Base-by-base conservation (phyloP, 2,888 invertebrate genomes). In the Cheilosia pagana region DNA sequence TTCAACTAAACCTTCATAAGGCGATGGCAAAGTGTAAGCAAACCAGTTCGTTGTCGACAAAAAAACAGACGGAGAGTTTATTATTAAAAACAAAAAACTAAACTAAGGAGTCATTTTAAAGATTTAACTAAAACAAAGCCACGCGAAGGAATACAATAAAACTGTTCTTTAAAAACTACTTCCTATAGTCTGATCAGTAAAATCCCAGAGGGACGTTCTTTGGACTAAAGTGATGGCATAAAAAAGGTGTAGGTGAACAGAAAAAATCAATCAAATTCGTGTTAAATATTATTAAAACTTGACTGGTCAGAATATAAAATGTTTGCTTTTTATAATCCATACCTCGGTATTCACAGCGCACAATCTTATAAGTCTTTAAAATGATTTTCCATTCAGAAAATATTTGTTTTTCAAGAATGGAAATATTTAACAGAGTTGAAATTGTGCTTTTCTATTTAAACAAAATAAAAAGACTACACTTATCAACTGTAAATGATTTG, bases 401-500 rank as follows among this genome's bases (percentile, higher is more conserved):
- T 57, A 48, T 50, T 78, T 65, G 25, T 74, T 60, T 52, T 62
- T 74, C 60, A 45, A 53, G 39, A 60, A 48, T 55, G n/a, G 55
- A 48, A 48, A 28, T 67, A 57, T 50, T 62, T 19, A 60, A 68
- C 10, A 62, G 63, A 53, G 25, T 81, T 68, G 10, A 50, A 59
- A 52, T 45, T 70, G 45, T 76, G 48, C 53, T 71, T 28, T 55
- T 39, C 41, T 50, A 12, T 45, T 39, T 8, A 62, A 65, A 16
- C 1, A 59, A 50, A 31, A 68, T 12, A 59, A 50, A 57, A 63
- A n/a, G 23, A 60, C 55, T 50, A 2, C 63, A 63, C 35, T n/a
- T n/a, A 12, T 35, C 35, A 74, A 65, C 52, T 81, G 52, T 74
- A 75, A 70, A 79, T 62, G 55, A 85, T 35, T 50, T 79, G 39